Evolutionary conservation across 2,797 vertebrate species (phyloP), one percentile per base, ranked within the genome.

Genomic region (Malurus leucopterus): DNA sequence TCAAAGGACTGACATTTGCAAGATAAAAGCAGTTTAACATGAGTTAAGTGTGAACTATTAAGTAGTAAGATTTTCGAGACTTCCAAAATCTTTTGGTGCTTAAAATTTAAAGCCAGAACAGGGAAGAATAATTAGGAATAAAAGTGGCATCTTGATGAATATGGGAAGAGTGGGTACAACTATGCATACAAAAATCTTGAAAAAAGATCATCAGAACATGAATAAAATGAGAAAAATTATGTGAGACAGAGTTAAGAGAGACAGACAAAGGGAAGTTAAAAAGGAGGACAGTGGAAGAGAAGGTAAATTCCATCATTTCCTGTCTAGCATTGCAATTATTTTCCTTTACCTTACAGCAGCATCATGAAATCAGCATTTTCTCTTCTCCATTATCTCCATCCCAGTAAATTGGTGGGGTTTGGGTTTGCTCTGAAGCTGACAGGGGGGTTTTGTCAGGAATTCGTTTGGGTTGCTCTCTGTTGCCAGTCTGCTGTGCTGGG

Each of bases 381-480:
- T 67, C 51, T 38, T 51, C 51, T 69, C 34, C 61, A 1, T 38
- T 26, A 38, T 47, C 30, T 20, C 88, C 27, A 43, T 27, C 29
- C 55, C 16, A 63, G 76, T 27, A 64, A 94, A 80, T 24, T 34
- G 53, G 54, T 40, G 40, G 63, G 89, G 68, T 46, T 91, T 24
- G 32, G 72, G 78, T 77, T 50, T 46, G 68, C 59, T 67, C 80
- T 90, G 84, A 21, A 92, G 84, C 47, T 85, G 92, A 83, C 89
- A 94, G 82, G 94, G 94, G 81, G 88, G 95, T 95, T 95, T 88
- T 81, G 70, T 93, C 81, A 91, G 91, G 69, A 87, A 95, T 96
- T 89, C 95, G 86, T 84, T 96, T 86, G 85, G 93, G 80, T 92
- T 90, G 96, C 78, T 92, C 88, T n/a, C 53, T 89, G 87, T 88